Conservation (phyloP, 1,140 invertebrate species). For the Thaumetopoea pityocampa region DNA sequence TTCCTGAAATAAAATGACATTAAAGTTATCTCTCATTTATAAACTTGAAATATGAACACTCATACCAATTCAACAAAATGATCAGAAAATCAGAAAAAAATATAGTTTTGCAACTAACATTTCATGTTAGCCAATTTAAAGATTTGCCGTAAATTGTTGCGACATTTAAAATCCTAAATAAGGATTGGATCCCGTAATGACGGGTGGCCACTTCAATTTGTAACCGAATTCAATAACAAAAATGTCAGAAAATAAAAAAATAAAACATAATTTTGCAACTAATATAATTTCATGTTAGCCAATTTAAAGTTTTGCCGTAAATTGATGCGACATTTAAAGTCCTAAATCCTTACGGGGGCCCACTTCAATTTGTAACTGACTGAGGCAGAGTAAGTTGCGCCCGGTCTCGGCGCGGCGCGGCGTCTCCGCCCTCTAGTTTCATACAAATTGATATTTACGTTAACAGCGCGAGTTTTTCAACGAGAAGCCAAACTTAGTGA, state of each 20-base stretch:
- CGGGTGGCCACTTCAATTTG: constrained; percentile 6
- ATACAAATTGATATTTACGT: constrained; percentile 71
- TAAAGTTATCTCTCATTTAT: too few relatives aligned
- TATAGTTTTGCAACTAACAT: too few relatives aligned
- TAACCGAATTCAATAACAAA: constrained; percentile 6
- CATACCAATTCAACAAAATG: too few relatives aligned
- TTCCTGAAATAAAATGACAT: too few relatives aligned
- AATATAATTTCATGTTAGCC: constrained; percentile 18
- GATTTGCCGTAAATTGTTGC: constrained; percentile 25
- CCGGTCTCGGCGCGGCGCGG: constrained; percentile 22
- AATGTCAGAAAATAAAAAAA: constrained; percentile 3
- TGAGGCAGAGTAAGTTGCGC: constrained; percentile 37
- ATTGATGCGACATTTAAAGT: constrained; percentile 34
- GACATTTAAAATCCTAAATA: constrained; percentile 41
- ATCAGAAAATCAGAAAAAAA: too few relatives aligned
- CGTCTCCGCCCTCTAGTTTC: constrained; percentile 57
- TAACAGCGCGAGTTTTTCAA: constrained; percentile 66
- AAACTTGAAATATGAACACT: too few relatives aligned
- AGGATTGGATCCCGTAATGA: too few relatives aligned
- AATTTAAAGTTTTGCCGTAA: constrained; percentile 37
- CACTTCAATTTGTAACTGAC: constrained; percentile 59
- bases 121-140: constrained; percentile 39
- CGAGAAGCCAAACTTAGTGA: constrained; percentile 55
- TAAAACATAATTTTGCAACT: constrained; percentile 7
- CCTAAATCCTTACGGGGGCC: constrained; percentile 35